A percentile compares a stretch with the other conserved stretches of the same genome.
phyloP scores from a whole-genome alignment of 1,140 invertebrate genomes.

The Spodoptera litura region DNA sequence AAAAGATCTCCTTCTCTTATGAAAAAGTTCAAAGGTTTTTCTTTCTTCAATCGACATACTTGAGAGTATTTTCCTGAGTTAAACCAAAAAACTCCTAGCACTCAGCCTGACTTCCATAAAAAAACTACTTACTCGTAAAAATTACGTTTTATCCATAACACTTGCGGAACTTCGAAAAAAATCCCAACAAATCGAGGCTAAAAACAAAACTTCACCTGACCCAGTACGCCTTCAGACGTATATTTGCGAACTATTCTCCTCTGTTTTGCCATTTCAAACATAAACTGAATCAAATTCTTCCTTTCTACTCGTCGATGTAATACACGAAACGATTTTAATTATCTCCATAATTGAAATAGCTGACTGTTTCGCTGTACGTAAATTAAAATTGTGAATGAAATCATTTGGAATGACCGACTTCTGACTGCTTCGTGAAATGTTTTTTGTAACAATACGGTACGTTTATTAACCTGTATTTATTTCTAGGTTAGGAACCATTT shows the following conservation, averaged over 20 bases:
- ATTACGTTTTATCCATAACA: not conserved
- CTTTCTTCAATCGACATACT: no score
- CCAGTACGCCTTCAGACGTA: constrained; percentile 41
- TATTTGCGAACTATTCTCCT: constrained; percentile 47
- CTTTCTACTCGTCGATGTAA: constrained; percentile 1
- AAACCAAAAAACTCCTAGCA: no score
- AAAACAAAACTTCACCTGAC: constrained; percentile 50
- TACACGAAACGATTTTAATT: constrained; percentile 41
- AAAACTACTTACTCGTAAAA: no score
- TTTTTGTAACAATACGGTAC: not conserved
- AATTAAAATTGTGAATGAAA: constrained; percentile 24
- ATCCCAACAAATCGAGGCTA: not conserved
- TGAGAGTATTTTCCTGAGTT: no score
- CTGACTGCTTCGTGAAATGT: not conserved
- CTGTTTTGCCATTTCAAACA: constrained; percentile 35
- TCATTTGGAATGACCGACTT: not conserved
- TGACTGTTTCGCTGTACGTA: not conserved
- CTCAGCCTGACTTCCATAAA: no score
- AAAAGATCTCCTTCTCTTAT: no score
- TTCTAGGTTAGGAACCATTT: no score
- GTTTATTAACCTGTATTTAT: no score
- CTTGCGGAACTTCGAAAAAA: constrained; percentile 8
- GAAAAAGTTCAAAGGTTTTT: no score
- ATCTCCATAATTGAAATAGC: constrained; percentile 34
- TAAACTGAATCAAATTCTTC: constrained; percentile 8